Percentiles rank a stretch among this genome's conserved stretches.
Conservation (phyloP, 2,113 vertebrate species). For the Chionis minor region DNA sequence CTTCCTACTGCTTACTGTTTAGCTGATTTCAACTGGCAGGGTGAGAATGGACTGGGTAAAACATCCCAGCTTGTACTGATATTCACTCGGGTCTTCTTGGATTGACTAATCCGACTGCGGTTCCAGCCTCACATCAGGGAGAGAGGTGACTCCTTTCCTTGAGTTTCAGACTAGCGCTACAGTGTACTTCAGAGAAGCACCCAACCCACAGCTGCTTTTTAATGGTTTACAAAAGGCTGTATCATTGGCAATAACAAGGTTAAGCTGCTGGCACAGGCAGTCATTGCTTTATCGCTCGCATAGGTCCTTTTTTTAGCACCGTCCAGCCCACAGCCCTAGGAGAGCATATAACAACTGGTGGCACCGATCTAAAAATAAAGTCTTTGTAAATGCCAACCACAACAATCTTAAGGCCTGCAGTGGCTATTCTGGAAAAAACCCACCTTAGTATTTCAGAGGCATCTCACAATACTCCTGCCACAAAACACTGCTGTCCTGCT, state of each 20-base stretch:
- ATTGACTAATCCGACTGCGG: neutral
- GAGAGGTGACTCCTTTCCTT: neutral
- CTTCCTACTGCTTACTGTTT: too few species aligned
- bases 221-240: neutral
- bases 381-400: neutral
- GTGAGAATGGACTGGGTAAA: neutral
- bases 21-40: neutral
- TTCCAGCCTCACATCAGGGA: neutral
- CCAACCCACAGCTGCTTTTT: neutral
- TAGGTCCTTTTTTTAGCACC: neutral
- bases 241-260: neutral
- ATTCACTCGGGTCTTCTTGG: neutral
- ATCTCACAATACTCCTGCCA: neutral
- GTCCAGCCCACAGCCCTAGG: neutral
- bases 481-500: neutral
- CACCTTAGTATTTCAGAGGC: neutral
- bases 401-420: neutral
- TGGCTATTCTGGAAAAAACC: neutral
- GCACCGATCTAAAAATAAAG: neutral
- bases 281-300: neutral
- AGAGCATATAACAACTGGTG: neutral
- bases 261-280: neutral
- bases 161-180: neutral
- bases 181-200: neutral
- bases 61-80: neutral